A percentile compares a stretch with the other conserved stretches of the same genome.
These are phyloP conservation scores for Leuciscus waleckii DNA, from an alignment of 2,797 vertebrate species.

Conservation along the genomic window DNA sequence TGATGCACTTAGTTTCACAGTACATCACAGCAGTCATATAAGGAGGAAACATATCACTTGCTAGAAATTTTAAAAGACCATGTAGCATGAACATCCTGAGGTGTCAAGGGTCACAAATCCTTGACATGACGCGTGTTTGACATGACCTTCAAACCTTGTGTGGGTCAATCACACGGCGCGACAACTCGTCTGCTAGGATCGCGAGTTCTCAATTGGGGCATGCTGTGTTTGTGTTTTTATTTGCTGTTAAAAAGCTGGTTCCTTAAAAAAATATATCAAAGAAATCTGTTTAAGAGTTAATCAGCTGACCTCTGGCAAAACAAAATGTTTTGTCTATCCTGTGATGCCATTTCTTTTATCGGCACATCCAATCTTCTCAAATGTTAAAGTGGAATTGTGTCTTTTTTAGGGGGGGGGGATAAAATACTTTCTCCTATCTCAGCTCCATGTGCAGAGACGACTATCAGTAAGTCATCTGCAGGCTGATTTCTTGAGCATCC, in stretches of 20 bases:
- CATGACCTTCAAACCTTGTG: not conserved
- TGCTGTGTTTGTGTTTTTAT: not conserved
- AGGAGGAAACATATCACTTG: not conserved
- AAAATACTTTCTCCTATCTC: constrained; percentile 13
- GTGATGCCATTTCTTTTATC: not conserved
- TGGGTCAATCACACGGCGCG: not conserved
- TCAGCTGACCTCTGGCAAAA: not conserved
- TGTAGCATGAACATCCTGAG: not conserved
- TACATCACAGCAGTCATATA: not conserved
- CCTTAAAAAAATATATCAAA: not conserved
- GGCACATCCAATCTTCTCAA: not conserved
- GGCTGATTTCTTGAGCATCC: not conserved
- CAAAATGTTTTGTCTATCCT: not conserved
- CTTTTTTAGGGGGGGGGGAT: not conserved
- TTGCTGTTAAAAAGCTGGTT: not conserved
- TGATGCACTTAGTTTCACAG: not conserved
- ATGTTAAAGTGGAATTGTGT: not conserved
- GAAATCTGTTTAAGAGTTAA: not conserved
- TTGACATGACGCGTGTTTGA: constrained; percentile 12
- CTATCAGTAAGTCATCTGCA: not conserved
- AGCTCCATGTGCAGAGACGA: not conserved
- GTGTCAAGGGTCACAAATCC: constrained; percentile 1
- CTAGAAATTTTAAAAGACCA: not conserved
- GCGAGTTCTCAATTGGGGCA: not conserved
- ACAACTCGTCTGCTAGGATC: not conserved